Evolutionary conservation across 2,113 vertebrate genomes (phyloP), one percentile per base, ranked within the genome.

Genomic region (Sturnus vulgaris): DNA sequence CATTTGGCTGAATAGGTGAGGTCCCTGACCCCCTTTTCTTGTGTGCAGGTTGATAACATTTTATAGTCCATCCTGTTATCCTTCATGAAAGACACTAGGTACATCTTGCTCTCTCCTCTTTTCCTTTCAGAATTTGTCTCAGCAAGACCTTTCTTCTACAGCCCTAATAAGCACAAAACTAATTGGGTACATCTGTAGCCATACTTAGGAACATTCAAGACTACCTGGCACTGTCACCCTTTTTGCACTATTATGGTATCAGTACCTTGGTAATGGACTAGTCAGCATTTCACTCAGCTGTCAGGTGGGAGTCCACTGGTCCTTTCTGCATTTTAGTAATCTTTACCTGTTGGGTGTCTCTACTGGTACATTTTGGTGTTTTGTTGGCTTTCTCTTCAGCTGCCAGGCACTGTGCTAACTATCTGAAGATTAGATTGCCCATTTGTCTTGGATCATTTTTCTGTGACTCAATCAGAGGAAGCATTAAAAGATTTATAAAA

Each of bases 401-500:
- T 70, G 72, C 15, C 64, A 94, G 66, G 71, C 25, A 17, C 42
- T 56, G 10, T 0, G 2, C 55, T 93, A 80, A 52, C 90, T 90
- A 53, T 86, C 57, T 65, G 40, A 92, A 81, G 88, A 92, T 94
- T 75, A 96, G 82, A 90, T 82, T 33, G 76, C 88, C 82, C 85
- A 83, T 90, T 93, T 93, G 69, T 93, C 76, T 94, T 3, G 30
- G 80, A 88, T 95, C 72, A 71, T 88, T 86, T 93, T 93, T 40
- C 65, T 71, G 60, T 88, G 82, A 93, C 72, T 87, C 56, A 86
- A 88, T 71, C 88, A 92, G 82, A 95, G 37, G 23, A 53, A 83
- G 80, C n/a, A 86, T 94, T 95, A 91, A 82, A 90, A 93, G 82
- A 90, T 93, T 94, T 88, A 88, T 93, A 75, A 90, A 96, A 92